A percentile compares a stretch with the other conserved stretches of the same genome.
phyloP scores from a whole-genome alignment of 2,113 vertebrate genomes.

The Pseudopodoces humilis region DNA sequence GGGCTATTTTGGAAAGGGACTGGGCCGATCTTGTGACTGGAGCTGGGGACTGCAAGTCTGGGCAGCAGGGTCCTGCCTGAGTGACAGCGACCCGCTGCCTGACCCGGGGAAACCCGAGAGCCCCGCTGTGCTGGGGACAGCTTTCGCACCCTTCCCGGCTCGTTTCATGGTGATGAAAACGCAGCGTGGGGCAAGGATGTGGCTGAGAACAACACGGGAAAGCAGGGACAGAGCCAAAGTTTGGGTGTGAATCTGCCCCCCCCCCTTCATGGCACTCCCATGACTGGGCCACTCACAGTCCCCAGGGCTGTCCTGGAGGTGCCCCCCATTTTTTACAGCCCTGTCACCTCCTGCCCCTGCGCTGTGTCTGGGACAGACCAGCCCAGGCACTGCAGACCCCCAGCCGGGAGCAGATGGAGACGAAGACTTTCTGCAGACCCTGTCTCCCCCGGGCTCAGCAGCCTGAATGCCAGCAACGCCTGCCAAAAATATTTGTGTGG shows the following conservation, averaged over 20 bases:
- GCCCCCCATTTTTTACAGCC: background rate
- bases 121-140: background rate
- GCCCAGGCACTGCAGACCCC: background rate
- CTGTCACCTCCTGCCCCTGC: background rate
- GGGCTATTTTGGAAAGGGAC: constrained; percentile 60
- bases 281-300: fast-evolving
- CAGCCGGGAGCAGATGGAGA: constrained; percentile 1
- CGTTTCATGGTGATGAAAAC: background rate
- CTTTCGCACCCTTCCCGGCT: background rate
- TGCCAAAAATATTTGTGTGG: constrained; percentile 81
- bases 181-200: background rate
- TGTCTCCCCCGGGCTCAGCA: constrained; percentile 42
- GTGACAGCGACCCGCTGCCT: constrained; percentile 20
- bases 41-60: constrained; percentile 54
- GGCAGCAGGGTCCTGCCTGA: constrained; percentile 31
- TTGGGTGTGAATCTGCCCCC: background rate
- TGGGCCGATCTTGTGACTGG: constrained; percentile 19
- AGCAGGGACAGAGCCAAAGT: fast-evolving
- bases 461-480: constrained; percentile 33
- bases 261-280: background rate
- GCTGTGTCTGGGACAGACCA: background rate
- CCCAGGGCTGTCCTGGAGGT: background rate
- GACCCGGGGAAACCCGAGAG: constrained; percentile 44
- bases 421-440: constrained; percentile 28
- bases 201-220: background rate